Conservation (phyloP, 2,113 vertebrate genomes). For the Trogon surrucura region DNA sequence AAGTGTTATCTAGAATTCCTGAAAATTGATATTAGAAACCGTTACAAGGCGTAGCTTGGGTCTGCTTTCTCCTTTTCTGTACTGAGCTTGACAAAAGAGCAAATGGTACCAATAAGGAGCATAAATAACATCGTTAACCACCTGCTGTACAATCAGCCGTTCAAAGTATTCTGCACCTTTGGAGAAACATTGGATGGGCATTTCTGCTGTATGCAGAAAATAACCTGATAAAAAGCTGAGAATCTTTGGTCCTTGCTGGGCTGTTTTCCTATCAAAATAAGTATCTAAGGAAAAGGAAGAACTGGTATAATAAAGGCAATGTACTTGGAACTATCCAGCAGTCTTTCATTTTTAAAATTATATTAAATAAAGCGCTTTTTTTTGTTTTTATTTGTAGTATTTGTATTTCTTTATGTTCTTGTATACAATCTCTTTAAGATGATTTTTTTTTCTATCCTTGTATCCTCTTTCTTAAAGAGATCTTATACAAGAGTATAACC, state of each 20-base stretch:
- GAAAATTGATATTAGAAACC: neutral
- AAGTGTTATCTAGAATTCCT: neutral
- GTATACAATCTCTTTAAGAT: neutral
- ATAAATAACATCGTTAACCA: neutral
- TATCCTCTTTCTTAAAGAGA: neutral
- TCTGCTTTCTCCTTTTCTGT: neutral
- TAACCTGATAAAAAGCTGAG: neutral
- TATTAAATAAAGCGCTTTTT: neutral
- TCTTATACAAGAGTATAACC: neutral
- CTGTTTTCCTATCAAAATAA: neutral
- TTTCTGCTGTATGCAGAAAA: neutral
- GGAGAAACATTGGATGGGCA: neutral
- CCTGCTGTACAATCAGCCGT: neutral
- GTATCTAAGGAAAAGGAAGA: neutral
- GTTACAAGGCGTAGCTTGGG: neutral
- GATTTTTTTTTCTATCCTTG: neutral
- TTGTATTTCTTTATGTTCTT: neutral
- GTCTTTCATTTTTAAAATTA: neutral
- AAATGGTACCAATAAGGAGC: neutral
- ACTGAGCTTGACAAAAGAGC: neutral
- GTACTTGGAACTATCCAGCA: neutral
- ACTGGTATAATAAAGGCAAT: neutral
- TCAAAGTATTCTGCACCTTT: neutral
- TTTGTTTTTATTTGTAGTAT: neutral
- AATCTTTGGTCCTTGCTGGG: neutral